phyloP scores from a whole-genome alignment of 2,888 invertebrate genomes.

The Digitonthophagus gazella region DNA sequence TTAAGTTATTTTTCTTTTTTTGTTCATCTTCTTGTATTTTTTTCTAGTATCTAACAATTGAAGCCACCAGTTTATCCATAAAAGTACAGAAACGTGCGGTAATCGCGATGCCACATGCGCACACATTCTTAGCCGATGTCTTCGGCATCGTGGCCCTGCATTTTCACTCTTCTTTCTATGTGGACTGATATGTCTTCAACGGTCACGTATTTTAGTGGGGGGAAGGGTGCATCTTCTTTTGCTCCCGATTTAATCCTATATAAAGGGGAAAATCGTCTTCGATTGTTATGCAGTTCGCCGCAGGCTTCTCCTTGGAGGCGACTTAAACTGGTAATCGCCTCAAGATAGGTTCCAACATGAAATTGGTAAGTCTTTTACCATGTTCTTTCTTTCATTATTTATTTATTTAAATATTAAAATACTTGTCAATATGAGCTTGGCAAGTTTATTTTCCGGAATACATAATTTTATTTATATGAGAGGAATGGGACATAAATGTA shows the following conservation, averaged over 20 bases:
- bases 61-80: neutral
- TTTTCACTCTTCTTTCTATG: constrained; percentile 3
- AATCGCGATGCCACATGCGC: neutral
- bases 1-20: no score
- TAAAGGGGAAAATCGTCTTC: constrained; percentile 39
- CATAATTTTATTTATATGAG: no score
- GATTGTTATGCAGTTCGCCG: constrained; percentile 6
- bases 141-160: constrained; percentile 7
- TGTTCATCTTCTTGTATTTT: no score
- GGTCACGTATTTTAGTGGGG: constrained; percentile 32
- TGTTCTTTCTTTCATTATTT: neutral
- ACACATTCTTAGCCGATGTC: neutral
- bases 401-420: no score
- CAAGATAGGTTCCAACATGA: no score
- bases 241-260: constrained; percentile 42
- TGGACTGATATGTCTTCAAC: neutral
- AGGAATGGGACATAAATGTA: no score
- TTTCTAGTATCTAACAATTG: neutral
- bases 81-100: neutral
- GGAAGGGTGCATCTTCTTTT: constrained; percentile 35
- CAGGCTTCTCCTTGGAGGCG: constrained; percentile 3
- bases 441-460: no score
- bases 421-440: no score
- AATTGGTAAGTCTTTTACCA: constrained; percentile 37
- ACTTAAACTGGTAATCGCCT: neutral